Evolutionary conservation across 2,113 vertebrate species (phyloP), one percentile per base, ranked within the genome.

Genomic region (Dasyprocta punctata): DNA sequence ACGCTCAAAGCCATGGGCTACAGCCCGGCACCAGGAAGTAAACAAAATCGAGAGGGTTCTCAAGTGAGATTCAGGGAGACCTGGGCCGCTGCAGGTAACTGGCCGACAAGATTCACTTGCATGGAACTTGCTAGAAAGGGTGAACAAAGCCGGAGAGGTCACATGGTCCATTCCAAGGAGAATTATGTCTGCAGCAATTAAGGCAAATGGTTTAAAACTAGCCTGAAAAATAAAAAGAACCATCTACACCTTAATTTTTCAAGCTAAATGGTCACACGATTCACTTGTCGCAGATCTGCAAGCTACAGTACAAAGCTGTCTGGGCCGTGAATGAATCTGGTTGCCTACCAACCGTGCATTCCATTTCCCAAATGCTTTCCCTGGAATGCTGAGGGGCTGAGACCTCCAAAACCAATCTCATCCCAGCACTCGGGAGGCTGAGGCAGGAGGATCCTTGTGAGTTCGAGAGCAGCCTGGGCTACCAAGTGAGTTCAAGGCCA

Each of bases 311-410:
- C 2, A 54, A 78, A 47, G 52, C 36, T 36, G 44, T 33, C 54
- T 82, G 87, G 44, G 63, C n/a, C 49, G 30, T 36, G 63, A 58
- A 60, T 44, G 77, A 88, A 92, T 85, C 75, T 89, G 20, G 36
- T 75, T 87, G 82, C 49, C 75, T n/a, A 86, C 65, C 61, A 87
- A 54, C 47, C 16, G 61, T 22, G 67, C 73, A 58, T 96, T 86
- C 28, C 75, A 93, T 89, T 95, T 97, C 60, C 90, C 96, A 60
- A 96, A 96, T 75, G 44, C 75, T 93, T 97, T 92, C 75, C 84
- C 97, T 94, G 95, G 95, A 97, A 97, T 44, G 60, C 92, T 20
- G 26, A 73, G 63, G 87, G 88, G 83, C 90, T 96, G 58, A 67
- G 44, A 78, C 14, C 86, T 63, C 96, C 95, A 81, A 13, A 73